phyloP scores from a whole-genome alignment of 1,140 invertebrate species.

The Neotoxoptera formosana region DNA sequence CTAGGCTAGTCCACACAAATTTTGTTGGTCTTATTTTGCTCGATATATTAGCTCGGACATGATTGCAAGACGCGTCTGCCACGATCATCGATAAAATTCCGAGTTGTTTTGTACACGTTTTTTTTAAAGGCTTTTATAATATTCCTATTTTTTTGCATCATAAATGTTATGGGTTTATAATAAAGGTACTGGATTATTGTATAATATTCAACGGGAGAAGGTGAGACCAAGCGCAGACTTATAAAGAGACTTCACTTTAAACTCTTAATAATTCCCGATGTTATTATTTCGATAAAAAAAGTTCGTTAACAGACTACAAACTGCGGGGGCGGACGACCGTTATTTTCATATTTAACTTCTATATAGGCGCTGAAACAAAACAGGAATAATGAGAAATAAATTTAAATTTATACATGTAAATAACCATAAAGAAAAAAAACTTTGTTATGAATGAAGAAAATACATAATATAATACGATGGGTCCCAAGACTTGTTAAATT shows the following conservation, averaged over 20 bases:
- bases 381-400: neutral
- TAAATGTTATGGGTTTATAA: neutral
- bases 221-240: neutral
- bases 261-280: neutral
- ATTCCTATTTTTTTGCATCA: neutral
- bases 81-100: neutral
- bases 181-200: neutral
- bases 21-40: neutral
- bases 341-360: neutral
- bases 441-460: neutral
- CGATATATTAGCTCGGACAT: neutral
- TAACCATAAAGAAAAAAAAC: neutral
- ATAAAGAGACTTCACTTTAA: neutral
- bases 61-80: neutral
- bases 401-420: neutral
- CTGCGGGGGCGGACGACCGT: neutral
- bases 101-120: neutral
- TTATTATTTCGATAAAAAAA: neutral
- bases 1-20: no score
- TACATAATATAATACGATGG: neutral
- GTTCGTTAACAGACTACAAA: neutral
- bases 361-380: neutral
- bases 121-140: neutral
- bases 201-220: no score
- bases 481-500: neutral